Base-by-base conservation (phyloP, 2,113 vertebrate species). In the Perca schrenkii region DNA sequence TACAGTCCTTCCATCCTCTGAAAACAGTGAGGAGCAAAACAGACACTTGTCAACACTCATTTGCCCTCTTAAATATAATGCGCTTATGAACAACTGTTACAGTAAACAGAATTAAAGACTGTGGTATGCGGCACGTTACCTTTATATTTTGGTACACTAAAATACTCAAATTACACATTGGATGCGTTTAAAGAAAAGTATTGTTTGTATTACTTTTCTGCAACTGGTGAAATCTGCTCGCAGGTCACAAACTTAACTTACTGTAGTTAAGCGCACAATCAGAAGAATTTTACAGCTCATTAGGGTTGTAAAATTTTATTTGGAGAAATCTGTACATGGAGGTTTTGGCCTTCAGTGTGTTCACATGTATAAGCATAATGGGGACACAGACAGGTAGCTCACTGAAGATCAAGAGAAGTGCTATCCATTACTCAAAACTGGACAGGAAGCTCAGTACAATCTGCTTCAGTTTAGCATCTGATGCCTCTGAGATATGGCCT, bases 401-500 rank as follows among this genome's bases (percentile, higher is more conserved):
- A 91, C 90, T 92, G 89, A 93, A 90, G 89, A 93, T 92, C 80
- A 74, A 85, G 58, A 21, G 80, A 85, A 88, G 85, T 89, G 85
- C 83, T 83, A 52, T 86, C 96, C 94, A 95, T 88, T 95, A 96
- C 92, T 99, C 98, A 4, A 99, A 99, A 90, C 97, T 99, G 88
- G 98, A 94, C 94, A 99, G 91, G 94, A 99, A 99, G 88, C 47
- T 97, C 65, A 96, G 94, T 77, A 99, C 98, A 69, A 97, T 84
- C 92, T 97, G 95, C 94, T 99, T 99, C 94, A 99, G 87, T 89
- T 99, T 99, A 0, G 94, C 95, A 69, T 99, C 98, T 10, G 97
- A 94, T 87, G 97, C 93, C 80, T 97, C 97, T 19, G 97, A 98
- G 91, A 99, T 99, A 92, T 96, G 96, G 49, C 98, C 97, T 14